These are phyloP conservation scores for Pituophis catenifer DNA, from an alignment of 2,113 vertebrate genomes.

Conservation along the genomic window DNA sequence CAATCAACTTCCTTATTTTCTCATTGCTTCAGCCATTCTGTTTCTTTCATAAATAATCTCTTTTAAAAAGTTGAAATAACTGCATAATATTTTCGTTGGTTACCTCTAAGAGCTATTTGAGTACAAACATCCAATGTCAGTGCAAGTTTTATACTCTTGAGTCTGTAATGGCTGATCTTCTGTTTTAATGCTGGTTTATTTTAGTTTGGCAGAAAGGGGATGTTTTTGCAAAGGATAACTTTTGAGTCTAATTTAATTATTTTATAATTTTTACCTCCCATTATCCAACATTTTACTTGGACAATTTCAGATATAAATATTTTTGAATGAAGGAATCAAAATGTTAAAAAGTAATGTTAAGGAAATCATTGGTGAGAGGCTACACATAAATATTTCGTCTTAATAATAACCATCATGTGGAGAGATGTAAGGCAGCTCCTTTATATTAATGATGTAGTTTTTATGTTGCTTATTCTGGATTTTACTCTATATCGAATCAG, in stretches of 20 bases:
- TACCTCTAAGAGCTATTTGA: not conserved
- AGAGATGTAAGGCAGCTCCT: not conserved
- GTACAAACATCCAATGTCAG: not conserved
- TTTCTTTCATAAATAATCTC: not conserved
- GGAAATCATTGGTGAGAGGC: not conserved
- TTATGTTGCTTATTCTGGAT: not conserved
- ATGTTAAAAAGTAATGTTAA: not conserved
- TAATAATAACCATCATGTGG: not conserved
- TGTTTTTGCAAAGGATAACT: not conserved
- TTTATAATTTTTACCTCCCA: not conserved
- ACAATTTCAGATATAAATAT: not conserved
- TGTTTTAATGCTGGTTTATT: not conserved
- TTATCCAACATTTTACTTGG: not conserved
- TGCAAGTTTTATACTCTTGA: not conserved
- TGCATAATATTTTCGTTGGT: not conserved
- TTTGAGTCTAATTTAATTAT: not conserved
- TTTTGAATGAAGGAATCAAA: not conserved
- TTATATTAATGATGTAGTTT: not conserved
- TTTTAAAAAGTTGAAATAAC: not conserved
- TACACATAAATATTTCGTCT: not conserved
- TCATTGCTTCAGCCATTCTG: not conserved
- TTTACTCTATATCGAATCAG: not conserved
- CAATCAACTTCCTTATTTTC: not conserved
- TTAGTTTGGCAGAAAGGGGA: not conserved
- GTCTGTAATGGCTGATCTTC: not conserved